A percentile compares a stretch with the other conserved stretches of the same genome.
These are phyloP conservation scores for Anguilla obscura DNA, from an alignment of 2,797 vertebrate species.

Conservation along the genomic window DNA sequence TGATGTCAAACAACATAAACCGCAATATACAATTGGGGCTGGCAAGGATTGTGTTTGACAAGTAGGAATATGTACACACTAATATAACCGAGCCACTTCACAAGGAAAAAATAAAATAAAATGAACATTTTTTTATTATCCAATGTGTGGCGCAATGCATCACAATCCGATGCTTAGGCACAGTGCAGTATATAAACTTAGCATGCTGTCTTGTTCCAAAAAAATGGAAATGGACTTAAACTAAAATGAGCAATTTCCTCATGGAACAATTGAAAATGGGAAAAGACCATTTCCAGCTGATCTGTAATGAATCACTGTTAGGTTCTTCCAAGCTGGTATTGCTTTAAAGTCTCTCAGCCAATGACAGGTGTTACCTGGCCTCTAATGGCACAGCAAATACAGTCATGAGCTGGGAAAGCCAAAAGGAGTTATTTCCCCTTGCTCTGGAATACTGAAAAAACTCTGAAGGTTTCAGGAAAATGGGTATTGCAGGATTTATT, in stretches of 20 bases:
- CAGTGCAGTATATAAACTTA: constrained; percentile 92
- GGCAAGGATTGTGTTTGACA: constrained; percentile 50
- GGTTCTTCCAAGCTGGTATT: constrained; percentile 77
- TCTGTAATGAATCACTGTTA: constrained; percentile 98
- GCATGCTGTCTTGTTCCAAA: constrained; percentile 81
- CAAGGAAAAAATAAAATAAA: constrained; percentile 39
- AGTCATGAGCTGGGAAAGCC: constrained; percentile 73
- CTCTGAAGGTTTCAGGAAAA: constrained; percentile 38
- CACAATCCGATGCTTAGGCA: constrained; percentile 85
- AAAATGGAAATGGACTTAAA: constrained; percentile 96
- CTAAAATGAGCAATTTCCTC: constrained; percentile 99
- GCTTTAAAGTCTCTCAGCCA: constrained; percentile 69
- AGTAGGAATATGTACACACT: constrained; percentile 22
- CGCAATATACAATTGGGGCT: not conserved
- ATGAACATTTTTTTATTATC: constrained; percentile 70
- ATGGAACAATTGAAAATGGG: constrained; percentile 95
- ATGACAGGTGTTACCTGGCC: constrained; percentile 84
- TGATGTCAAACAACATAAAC: not conserved
- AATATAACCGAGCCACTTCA: not conserved
- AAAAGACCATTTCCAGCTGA: constrained; percentile 86
- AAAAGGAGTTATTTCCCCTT: constrained; percentile 75
- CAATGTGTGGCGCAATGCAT: constrained; percentile 84
- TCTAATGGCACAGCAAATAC: constrained; percentile 84
- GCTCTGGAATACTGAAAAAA: constrained; percentile 51
- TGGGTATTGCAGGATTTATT: not conserved